Base-by-base conservation (phyloP, 2,888 invertebrate genomes). In the Schrankia costaestrigalis region DNA sequence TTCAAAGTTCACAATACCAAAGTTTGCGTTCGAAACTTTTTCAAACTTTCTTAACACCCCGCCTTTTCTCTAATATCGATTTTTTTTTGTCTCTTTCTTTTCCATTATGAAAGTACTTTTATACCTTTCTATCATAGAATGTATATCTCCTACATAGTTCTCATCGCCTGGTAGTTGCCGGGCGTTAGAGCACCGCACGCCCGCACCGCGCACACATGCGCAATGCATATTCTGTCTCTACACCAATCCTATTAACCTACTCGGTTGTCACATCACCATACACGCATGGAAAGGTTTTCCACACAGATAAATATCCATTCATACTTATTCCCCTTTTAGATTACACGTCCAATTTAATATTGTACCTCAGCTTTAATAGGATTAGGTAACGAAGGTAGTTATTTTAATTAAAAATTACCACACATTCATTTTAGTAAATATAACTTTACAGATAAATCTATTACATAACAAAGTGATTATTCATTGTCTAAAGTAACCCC, bases 201-300 rank as follows among this genome's bases (percentile, higher is more conserved):
- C 80, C 78, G 71, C 74, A 78, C 82, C 78, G 82, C 82, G 77
- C 85, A 79, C 80, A 84, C 84, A 82, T 82, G 82, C 83, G 83
- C 82, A 78, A 34, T 73, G 53, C 62, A 60, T 39, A 40, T 30
- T 35, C 27, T 45, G 40, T 54, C 26, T 31, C 33, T 48, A 53
- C 50, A 47, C 50, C 47, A 56, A 50, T 53, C 68, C 58, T 63
- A 66, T 54, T 41, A 31, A 52, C 53, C 56, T 44, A 42, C 35
- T 37, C 36, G 38, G 24, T 43, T 44, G 36, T 32, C 38, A 36
- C 4, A 7, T 17, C 17, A 17, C 17, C 17, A 7, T 17, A 17
- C 4, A 17, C 4, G 4, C 17, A 17, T 4, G 4, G 4, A 7
- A n/a, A n/a, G n/a, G n/a, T n/a, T n/a, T n/a, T n/a, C n/a, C n/a